Percentiles rank a stretch among this genome's conserved stretches.
phyloP scores from a whole-genome alignment of 2,797 vertebrate genomes.

The Rhabdomys pumilio region DNA sequence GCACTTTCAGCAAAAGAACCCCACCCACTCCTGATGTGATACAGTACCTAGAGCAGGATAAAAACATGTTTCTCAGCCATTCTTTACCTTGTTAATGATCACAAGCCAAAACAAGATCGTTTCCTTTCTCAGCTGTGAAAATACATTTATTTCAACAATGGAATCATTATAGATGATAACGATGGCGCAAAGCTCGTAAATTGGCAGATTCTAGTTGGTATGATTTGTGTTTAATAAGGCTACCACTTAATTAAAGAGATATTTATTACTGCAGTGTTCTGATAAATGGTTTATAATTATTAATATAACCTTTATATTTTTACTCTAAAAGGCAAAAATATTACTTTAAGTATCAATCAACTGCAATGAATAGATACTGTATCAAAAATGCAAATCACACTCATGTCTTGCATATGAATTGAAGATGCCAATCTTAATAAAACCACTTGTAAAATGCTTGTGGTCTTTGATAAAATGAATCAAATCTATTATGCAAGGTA shows the following conservation, averaged over 20 bases:
- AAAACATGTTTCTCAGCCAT: slow-evolving; percentile 60
- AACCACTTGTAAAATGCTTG: slow-evolving; percentile 74
- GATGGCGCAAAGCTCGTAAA: slow-evolving; percentile 78
- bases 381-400: slow-evolving; percentile 73
- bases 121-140: slow-evolving; percentile 78
- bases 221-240: slow-evolving; percentile 78
- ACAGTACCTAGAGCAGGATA: slow-evolving; percentile 55
- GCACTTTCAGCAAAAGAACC: slow-evolving; percentile 67
- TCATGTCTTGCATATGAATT: slow-evolving; percentile 74
- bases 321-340: slow-evolving; percentile 69
- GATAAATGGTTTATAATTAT: slow-evolving; percentile 84
- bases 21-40: slow-evolving; percentile 53
- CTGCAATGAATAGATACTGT: slow-evolving; percentile 67
- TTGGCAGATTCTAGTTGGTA: slow-evolving; percentile 76
- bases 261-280: slow-evolving; percentile 82
- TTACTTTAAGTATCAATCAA: slow-evolving; percentile 66
- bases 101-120: slow-evolving; percentile 75
- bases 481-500: slow-evolving; percentile 77
- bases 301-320: slow-evolving; percentile 74
- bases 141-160: slow-evolving; percentile 84
- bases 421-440: slow-evolving; percentile 66
- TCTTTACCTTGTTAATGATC: slow-evolving; percentile 80
- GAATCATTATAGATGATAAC: slow-evolving; percentile 80
- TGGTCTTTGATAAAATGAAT: slow-evolving; percentile 78
- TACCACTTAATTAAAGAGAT: slow-evolving; percentile 83